Base-by-base conservation (phyloP, 2,797 vertebrate genomes). In the Muscicapa striata region DNA sequence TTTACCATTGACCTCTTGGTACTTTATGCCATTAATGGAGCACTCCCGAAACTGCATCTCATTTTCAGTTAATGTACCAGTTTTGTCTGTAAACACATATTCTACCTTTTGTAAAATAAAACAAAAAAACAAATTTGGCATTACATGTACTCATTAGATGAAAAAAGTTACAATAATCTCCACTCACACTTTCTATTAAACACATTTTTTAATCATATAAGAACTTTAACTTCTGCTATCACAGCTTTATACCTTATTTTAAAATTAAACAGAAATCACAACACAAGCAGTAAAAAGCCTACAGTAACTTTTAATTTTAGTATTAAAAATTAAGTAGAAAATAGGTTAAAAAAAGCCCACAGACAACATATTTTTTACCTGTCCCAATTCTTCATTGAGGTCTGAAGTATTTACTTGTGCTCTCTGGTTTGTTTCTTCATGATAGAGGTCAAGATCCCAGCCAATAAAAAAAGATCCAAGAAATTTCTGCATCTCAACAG, bases 401-500 rank as follows among this genome's bases (percentile, higher is more conserved):
- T 99, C 99, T 19, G 99, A 99, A 57, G 99, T 99, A 98, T 99
- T 99, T 96, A 99, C 99, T 96, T 99, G 99, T 36, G 99, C 99
- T 96, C 98, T 99, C 97, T 99, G 98, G 97, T 99, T 98, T 75
- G 98, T 99, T 97, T 99, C 99, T 96, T 99, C 98, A 10, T 99
- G 99, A 95, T 99, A 99, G 36, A 99, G 98, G 97, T 99, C 99
- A 97, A 99, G 98, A 97, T 99, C 99, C 99, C 99, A 99, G 89
- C 98, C 98, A 93, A 99, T 99, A 95, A 99, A 99, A 98, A 99
- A 99, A 9, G 99, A 99, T 52, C 99, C 99, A 93, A 99, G 97
- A 94, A 99, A 99, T 97, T 99, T 99, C 97, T 99, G 99, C 99
- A 99, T 99, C 98, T 99, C 99, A 81, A 99, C 99, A 5, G 99